Base-by-base conservation (phyloP, 2,888 invertebrate species). In the Papilio demoleus region DNA sequence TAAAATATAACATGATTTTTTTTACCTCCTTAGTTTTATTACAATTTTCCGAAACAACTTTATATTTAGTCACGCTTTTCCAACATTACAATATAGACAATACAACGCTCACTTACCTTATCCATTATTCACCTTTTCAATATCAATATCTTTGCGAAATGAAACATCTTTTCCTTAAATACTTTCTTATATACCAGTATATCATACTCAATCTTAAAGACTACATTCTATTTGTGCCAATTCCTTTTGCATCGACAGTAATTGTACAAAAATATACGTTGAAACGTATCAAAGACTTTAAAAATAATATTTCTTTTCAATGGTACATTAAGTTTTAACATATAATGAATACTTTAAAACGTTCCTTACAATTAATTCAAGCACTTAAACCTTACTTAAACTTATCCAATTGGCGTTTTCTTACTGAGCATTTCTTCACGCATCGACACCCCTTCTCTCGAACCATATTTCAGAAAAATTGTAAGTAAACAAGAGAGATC, bases 11-110 rank as follows among this genome's bases (percentile, higher is more conserved):
- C 90, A 84, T 87, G 78, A 80, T 85, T 88, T 85, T 87, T 89
- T 87, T 79, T 45, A 75, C 78, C 85, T 85, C 83, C 79, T 77
- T 77, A 79, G 86, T 88, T 92, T 90, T 87, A 89, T 90, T 92
- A 92, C 91, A 92, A 89, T 92, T 92, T 92, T 91, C 91, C 88
- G 91, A 92, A 92, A 92, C 92, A 92, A 87, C 80, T 88, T 88
- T 91, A 90, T 79, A 83, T 68, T 84, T 88, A 89, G 72, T 80
- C 82, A 85, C 83, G 82, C 86, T 83, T 86, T 80, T 80, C 88
- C 88, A 89, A 89, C 89, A 79, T 86, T 88, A 88, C 85, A 87
- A 88, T 87, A 88, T 88, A 91, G 88, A 89, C 89, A 88, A 85
- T 89, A 88, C 90, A 88, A 86, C 86, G 91, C 90, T 90, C 90